A percentile compares a stretch with the other conserved stretches of the same genome.
Evolutionary conservation across 2,113 vertebrate genomes (phyloP).

Genomic region (Myotis davidii): DNA sequence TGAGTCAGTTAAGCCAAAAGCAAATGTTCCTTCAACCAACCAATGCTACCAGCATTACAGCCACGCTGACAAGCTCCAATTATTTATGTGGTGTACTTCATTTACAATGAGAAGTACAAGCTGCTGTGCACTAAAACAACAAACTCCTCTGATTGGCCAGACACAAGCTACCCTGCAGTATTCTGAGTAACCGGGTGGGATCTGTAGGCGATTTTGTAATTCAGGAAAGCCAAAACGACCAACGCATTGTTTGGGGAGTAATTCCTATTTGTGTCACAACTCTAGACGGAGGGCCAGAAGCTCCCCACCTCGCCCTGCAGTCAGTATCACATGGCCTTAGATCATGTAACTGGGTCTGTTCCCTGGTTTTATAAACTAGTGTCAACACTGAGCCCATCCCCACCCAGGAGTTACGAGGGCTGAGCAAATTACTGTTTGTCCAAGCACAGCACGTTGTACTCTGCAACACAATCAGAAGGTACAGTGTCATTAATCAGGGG

Average conservation of each 20-base stretch:
- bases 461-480: neutral
- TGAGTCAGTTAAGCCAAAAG: conserved; percentile 73
- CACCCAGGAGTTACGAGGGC: neutral
- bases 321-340: neutral
- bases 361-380: neutral
- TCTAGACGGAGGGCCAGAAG: neutral
- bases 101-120: conserved; percentile 5
- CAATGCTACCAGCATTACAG: neutral
- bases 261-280: neutral
- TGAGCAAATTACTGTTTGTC: neutral
- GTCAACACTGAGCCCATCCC: neutral
- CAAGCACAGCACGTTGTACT: neutral
- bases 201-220: neutral
- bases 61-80: neutral
- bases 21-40: conserved; percentile 62
- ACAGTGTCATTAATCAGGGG: too few species aligned
- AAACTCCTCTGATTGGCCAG: neutral
- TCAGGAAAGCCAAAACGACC: neutral
- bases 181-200: neutral
- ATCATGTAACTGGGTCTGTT: neutral
- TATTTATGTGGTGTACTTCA: neutral
- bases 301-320: neutral
- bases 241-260: neutral
- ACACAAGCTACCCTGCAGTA: neutral
- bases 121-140: neutral